Conservation (phyloP, 2,888 invertebrate species). For the Lasioglossum zephyrum region DNA sequence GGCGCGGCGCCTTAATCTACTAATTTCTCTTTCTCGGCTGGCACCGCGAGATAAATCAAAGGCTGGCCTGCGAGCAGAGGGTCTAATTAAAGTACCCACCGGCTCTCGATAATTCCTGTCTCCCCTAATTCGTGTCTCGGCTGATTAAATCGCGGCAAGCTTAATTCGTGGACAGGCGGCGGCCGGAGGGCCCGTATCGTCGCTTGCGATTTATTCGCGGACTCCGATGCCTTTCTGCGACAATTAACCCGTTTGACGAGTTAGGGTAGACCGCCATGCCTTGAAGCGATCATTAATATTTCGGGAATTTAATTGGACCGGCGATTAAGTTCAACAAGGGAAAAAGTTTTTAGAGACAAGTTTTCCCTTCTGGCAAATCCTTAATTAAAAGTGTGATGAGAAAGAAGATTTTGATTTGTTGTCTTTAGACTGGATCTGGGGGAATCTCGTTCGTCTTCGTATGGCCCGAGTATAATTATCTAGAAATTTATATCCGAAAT, state of each 20-base stretch:
- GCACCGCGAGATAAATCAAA: constrained; percentile 29
- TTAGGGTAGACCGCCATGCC: neutral
- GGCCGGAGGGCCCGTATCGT: neutral
- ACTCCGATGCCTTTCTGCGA: neutral
- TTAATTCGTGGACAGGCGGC: neutral
- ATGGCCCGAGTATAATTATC: neutral
- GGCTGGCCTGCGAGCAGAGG: neutral
- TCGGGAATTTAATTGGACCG: neutral
- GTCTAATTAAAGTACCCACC: constrained; percentile 43
- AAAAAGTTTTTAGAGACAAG: neutral
- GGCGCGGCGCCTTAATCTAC: constrained; percentile 36
- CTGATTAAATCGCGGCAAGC: constrained; percentile 31
- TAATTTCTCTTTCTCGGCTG: constrained; percentile 39
- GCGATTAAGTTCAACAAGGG: neutral
- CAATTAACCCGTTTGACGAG: neutral
- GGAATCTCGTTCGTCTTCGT: neutral
- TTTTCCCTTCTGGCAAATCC: neutral
- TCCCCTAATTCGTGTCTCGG: constrained; percentile 16
- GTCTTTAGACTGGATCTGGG: neutral
- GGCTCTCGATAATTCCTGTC: constrained; percentile 33
- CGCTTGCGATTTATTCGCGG: constrained; percentile 3
- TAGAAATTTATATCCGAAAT: neutral
- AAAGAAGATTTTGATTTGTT: neutral
- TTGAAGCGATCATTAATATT: neutral
- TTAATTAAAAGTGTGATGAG: neutral